phyloP scores from a whole-genome alignment of 64 coral and sea anemone genomes.

The Actinia tenebrosa region DNA sequence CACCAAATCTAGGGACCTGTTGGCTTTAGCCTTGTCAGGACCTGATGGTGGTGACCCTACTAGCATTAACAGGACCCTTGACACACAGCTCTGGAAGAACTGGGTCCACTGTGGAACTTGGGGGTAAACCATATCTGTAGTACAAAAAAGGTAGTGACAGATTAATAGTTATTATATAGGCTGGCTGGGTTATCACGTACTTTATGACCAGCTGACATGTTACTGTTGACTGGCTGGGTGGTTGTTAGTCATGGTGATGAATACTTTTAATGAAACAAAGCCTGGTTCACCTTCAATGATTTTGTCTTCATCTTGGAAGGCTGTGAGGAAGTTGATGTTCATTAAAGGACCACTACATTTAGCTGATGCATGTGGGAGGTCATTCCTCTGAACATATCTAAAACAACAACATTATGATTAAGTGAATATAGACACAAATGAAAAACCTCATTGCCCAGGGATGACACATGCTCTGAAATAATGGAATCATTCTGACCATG shows the following conservation, averaged over 20 bases:
- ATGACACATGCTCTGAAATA: too few species aligned
- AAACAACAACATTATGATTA: background rate
- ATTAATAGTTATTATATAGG: too few species aligned
- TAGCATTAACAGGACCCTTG: conserved; percentile 56
- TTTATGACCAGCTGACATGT: too few species aligned
- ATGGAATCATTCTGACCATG: too few species aligned
- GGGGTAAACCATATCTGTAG: conserved; percentile 72
- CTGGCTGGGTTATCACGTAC: too few species aligned
- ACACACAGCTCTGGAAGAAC: conserved; percentile 80
- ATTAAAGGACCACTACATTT: conserved; percentile 20
- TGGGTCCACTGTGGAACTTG: conserved; percentile 65
- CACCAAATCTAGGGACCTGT: conserved; percentile 39
- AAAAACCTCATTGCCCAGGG: too few species aligned
- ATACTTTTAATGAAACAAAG: background rate
- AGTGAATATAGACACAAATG: background rate
- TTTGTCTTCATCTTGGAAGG: conserved; percentile 73
- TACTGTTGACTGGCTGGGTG: too few species aligned
- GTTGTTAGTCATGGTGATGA: background rate
- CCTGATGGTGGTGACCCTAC: conserved; percentile 57
- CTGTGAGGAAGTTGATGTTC: conserved; percentile 43
- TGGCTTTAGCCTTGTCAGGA: conserved; percentile 15
- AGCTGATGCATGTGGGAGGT: background rate
- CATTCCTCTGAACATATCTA: conserved; percentile 33
- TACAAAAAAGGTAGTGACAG: background rate
- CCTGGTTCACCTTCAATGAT: conserved; percentile 53